Base-by-base conservation (phyloP, 2,113 vertebrate species). In the Zosterops hypoxanthus region DNA sequence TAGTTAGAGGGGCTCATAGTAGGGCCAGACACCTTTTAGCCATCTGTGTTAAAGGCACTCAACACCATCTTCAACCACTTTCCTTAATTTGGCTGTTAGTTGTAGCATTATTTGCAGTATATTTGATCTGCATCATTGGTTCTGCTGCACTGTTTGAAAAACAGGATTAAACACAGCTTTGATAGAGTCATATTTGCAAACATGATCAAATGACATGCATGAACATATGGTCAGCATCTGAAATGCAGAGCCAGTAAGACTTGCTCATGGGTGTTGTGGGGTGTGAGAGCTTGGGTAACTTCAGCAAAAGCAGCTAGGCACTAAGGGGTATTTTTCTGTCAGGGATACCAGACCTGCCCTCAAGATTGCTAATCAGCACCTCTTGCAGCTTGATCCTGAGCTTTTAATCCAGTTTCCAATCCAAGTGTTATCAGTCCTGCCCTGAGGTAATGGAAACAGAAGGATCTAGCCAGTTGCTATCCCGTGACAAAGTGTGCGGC, bases 351-450 rank as follows among this genome's bases (percentile, higher is more conserved):
- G 24, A 60, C 61, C 52, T 94, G 65, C 25, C 44, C 71, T 81
- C 39, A 86, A 4, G 68, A 84, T 14, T 81, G 64, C 76, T 87
- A 71, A 83, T 92, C 76, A 92, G 72, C 64, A 81, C 49, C 69
- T 78, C 72, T 83, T 90, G 60, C 60, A 90, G 88, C 77, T 92
- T 12, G 2, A 16, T 92, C 61, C 86, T 93, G 90, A 96, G 90
- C 61, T 94, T 96, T 96, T 96, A 97, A 96, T 96, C 86, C 86
- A 41, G 36, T 90, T 92, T 85, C 59, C 92, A 93, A 69, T 60
- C 76, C 76, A 71, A 64, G 47, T 39, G 72, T 57, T 95, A 84
- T 75, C 82, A 86, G 79, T 57, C 69, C 49, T 92, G 61, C 86
- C 90, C 83, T 78, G 36, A 69, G 49, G 92, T 79, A 78, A 39